Evolutionary conservation across 2,797 vertebrate genomes (phyloP), one percentile per base, ranked within the genome.

Genomic region (Novumbra hubbsi): DNA sequence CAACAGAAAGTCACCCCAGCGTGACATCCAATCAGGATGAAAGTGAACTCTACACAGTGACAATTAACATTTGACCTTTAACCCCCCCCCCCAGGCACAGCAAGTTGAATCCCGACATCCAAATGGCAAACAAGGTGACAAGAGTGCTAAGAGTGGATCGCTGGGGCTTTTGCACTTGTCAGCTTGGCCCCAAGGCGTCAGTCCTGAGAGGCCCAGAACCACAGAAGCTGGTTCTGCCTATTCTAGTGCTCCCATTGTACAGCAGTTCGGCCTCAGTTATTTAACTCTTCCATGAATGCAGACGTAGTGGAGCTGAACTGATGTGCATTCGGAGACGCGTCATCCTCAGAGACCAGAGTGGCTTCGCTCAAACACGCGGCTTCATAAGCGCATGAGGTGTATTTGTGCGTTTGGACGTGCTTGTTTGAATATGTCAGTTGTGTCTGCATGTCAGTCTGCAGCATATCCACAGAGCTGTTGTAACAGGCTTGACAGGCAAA

Each of bases 101-200:
- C 87, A 90, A 90, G 88, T 90, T 88, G 89, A 88, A 86, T 88
- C 87, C 90, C 82, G 90, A 94, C 90, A 80, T 86, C 90, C 83
- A 91, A 87, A 95, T 95, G 94, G 92, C 94, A 91, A 76, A 91
- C 90, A 92, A 95, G 94, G 94, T 95, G 92, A 90, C 66, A 81
- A 14, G 55, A 73, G 60, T 65, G 76, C 85, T 67, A 81, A 14
- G 55, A 73, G 60, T 65, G 76, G 84, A 55, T 83, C 89, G 82
- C 84, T 81, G 76, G 74, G 77, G 80, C 84, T 81, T 91, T 84
- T 77, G 81, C 89, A 78, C 83, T 86, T 91, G 89, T 89, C 89
- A 91, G 88, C 80, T 75, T 82, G 75, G 86, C 82, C 88, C 84
- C 81, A 81, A 85, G 30, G 81, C 78, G 84, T 7, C 63, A 41